Percentiles rank a stretch among this genome's conserved stretches.
Conservation (phyloP, 2,113 vertebrate species). For the Callopanchax toddi region DNA sequence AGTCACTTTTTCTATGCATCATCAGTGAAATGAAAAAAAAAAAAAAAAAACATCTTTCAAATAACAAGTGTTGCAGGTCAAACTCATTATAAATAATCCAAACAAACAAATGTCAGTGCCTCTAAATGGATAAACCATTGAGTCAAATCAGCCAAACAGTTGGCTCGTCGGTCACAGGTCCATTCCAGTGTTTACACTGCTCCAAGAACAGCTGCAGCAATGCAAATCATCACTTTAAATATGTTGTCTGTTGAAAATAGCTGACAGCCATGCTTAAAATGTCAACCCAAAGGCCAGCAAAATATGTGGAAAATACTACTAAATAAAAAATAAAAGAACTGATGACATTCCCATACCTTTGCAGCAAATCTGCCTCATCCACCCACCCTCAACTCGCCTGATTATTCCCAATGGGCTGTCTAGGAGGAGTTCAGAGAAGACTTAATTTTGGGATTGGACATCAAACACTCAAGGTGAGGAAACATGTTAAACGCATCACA, state of each 20-base stretch:
- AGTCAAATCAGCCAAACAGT: too few relatives aligned
- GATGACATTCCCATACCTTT: conserved; percentile 60
- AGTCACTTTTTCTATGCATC: conserved; percentile 37
- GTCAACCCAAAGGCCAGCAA: conserved; percentile 45
- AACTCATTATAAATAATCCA: conserved; percentile 42
- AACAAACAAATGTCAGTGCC: conserved; percentile 41
- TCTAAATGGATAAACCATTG: conserved; percentile 34
- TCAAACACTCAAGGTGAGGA: conserved; percentile 48
- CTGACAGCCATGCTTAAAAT: conserved; percentile 69
- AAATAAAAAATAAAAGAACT: conserved; percentile 11
- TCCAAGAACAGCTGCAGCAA: conserved; percentile 51
- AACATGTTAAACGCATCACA: conserved; percentile 32
- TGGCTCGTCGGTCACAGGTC: too few relatives aligned
- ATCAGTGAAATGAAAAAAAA: conserved; percentile 26
- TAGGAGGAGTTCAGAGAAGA: conserved; percentile 68
- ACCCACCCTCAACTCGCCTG: conserved; percentile 46
- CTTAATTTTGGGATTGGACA: conserved; percentile 51
- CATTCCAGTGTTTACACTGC: too few relatives aligned
- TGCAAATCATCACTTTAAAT: conserved; percentile 64
- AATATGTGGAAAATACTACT: conserved; percentile 31
- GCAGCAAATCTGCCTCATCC: conserved; percentile 53
- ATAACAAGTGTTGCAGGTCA: conserved; percentile 29
- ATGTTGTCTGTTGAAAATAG: conserved; percentile 62
- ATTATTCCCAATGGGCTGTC: conserved; percentile 70
- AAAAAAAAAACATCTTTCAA: conserved; percentile 31